Base-by-base conservation (phyloP, 2,888 invertebrate genomes). In the Tachina grossa region DNA sequence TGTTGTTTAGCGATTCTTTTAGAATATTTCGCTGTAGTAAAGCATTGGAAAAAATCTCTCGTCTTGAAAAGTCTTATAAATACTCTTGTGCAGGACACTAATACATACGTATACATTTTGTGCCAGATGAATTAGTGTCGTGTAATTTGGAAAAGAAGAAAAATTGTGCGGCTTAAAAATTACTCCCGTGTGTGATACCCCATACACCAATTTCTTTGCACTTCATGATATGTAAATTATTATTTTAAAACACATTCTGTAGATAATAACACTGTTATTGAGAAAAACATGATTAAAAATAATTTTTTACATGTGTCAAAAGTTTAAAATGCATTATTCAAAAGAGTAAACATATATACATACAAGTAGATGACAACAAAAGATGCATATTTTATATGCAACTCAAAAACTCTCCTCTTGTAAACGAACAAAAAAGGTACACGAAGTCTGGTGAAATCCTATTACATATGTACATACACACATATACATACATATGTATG, bases 281-380 rank as follows among this genome's bases (percentile, higher is more conserved):
- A 39, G 6, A 39, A 47, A 59, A 59, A 72, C 57, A 59, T 72
- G 47, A 72, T 47, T 47, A 19, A 16, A 47, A 72, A 47, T 59
- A 59, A 49, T 39, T 59, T 59, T 47, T 11, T 39, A 59, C 59
- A 47, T 47, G 8, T 14, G 4, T 57, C 43, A n/a, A 57, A 57
- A 71, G 3, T 47, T 39, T 47, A 22, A 57, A 57, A 72, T 72
- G 6, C 47, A 59, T 71, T 57, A 22, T 71, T 71, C 11, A 71
- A 72, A 57, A 39, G 47, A 59, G 22, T 22, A 22, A 2, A 22
- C 22, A 22, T 2, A 2, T 22, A 22, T 2, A 31, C 4, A 59
- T 14, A 9, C 19, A 49, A 16, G 16, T n/a, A 45, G 47, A 49
- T 31, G 16, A 72, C 16, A 49, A 59, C 11, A 59, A 59, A 59